phyloP scores from a whole-genome alignment of 2,888 invertebrate species.

The Cataglyphis livida region DNA sequence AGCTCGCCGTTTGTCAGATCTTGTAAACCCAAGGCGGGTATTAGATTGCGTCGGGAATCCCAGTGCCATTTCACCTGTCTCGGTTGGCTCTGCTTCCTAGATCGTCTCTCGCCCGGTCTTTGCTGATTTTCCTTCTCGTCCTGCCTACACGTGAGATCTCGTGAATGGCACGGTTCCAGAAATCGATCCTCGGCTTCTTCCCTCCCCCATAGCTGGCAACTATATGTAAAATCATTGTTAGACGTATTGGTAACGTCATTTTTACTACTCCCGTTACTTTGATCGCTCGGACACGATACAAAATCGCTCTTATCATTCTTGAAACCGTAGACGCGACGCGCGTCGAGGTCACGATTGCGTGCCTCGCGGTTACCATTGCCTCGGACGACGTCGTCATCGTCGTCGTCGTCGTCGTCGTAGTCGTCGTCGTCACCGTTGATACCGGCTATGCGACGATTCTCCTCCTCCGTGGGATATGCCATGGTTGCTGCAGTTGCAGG shows the following conservation, averaged over 20 bases:
- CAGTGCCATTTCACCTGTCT: conserved; percentile 84
- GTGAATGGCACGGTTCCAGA: neutral
- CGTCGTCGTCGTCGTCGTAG: conserved; percentile 34
- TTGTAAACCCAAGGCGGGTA: neutral
- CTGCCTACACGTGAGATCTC: neutral
- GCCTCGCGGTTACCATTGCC: conserved; percentile 40
- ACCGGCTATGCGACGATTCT: conserved; percentile 49
- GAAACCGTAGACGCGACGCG: conserved; percentile 24
- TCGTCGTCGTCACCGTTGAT: conserved; percentile 42
- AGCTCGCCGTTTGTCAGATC: neutral
- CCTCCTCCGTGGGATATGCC: conserved; percentile 79
- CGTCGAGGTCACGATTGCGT: conserved; percentile 15
- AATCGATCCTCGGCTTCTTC: neutral
- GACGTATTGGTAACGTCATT: conserved; percentile 7
- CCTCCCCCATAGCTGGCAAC: conserved; percentile 42
- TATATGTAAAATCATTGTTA: conserved; percentile 67
- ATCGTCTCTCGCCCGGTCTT: conserved; percentile 79
- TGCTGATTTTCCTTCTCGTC: conserved; percentile 27
- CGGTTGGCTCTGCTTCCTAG: conserved; percentile 87
- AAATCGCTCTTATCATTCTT: conserved; percentile 35
- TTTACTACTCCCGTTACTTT: conserved; percentile 13
- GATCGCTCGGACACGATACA: conserved; percentile 10
- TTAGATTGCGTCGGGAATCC: conserved; percentile 18
- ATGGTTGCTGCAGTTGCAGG: conserved; percentile 80
- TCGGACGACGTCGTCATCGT: conserved; percentile 38